These are phyloP conservation scores for Leucophora obtusa DNA, from an alignment of 2,888 invertebrate species.

Conservation along the genomic window DNA sequence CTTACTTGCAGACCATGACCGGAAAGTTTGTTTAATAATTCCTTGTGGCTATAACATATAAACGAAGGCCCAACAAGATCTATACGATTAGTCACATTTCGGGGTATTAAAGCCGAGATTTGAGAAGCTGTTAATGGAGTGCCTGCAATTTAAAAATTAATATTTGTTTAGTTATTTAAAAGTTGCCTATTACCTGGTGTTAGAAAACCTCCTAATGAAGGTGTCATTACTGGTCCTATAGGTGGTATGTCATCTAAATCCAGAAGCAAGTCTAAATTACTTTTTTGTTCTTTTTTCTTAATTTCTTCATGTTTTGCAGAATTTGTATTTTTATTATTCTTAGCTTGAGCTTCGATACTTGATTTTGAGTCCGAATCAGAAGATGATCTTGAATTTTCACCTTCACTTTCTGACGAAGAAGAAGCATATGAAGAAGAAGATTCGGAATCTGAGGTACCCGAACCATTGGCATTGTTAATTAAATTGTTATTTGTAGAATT, in stretches of 20 bases:
- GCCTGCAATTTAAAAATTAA: conserved; percentile 63
- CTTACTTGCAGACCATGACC: conserved; percentile 84
- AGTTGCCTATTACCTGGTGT: conserved; percentile 80
- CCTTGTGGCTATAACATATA: conserved; percentile 81
- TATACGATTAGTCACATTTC: conserved; percentile 76
- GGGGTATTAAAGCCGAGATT: conserved; percentile 67
- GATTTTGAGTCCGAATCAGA: conserved; percentile 65
- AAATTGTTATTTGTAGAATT: conserved; percentile 30
- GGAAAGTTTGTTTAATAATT: conserved; percentile 85
- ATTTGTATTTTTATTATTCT: conserved; percentile 32
- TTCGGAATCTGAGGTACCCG: conserved; percentile 73
- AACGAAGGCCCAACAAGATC: conserved; percentile 82
- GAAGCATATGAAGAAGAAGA: conserved; percentile 70
- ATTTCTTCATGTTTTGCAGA: background rate
- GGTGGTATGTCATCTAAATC: conserved; percentile 89
- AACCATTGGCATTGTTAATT: conserved; percentile 58
- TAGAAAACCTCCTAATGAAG: conserved; percentile 88
- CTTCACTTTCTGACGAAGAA: conserved; percentile 57
- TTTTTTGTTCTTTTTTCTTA: conserved; percentile 73
- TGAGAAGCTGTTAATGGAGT: conserved; percentile 69
- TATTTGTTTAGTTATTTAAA: background rate
- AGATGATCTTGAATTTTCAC: conserved; percentile 52
- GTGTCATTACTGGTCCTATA: conserved; percentile 84
- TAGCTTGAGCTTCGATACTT: conserved; percentile 70
- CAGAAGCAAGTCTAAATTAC: conserved; percentile 89